Evolutionary conservation across 2,888 invertebrate genomes (phyloP), one percentile per base, ranked within the genome.

Genomic region (Thysanoteuthis rhombus): DNA sequence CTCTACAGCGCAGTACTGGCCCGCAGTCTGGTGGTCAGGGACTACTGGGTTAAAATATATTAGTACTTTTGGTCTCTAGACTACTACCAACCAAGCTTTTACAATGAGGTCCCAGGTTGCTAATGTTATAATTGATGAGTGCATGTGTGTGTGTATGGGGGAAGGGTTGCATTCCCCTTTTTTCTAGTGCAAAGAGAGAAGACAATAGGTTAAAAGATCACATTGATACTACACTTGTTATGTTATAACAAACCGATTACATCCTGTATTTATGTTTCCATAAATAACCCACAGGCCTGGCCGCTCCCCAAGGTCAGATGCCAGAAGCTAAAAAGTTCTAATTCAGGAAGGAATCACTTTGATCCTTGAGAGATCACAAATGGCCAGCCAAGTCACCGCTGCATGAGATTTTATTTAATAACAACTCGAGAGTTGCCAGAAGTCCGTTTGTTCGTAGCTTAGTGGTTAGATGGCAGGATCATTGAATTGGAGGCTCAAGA

Each of bases 181-280:
- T 32, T 75, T 12, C 10, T 12, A n/a, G 16, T 16, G 75, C 16
- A 75, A 28, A 58, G n/a, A n/a, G n/a, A n/a, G 75, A n/a, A 75
- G n/a, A 75, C n/a, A 75, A n/a, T n/a, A 75, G 75, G 75, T 75
- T 75, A 75, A 75, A 75, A 75, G 75, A n/a, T 75, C 75, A 75
- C 75, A n/a, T n/a, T 75, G 75, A 75, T n/a, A 75, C 75, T 12
- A 36, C n/a, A 75, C 75, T 75, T 75, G 75, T n/a, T 75, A n/a
- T 75, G n/a, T 75, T n/a, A n/a, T n/a, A 75, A n/a, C 75, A 75
- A 75, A 75, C 75, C n/a, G 12, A 75, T 75, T 75, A 75, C n/a
- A 75, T 75, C 75, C 75, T 75, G 75, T 75, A 75, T 75, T 75
- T n/a, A 75, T 75, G 19, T 75, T 75, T n/a, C 75, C n/a, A 75